A percentile compares a stretch with the other conserved stretches of the same genome.
Evolutionary conservation across 2,797 vertebrate genomes (phyloP).

Genomic region (Pteronotus mesoamericanus): DNA sequence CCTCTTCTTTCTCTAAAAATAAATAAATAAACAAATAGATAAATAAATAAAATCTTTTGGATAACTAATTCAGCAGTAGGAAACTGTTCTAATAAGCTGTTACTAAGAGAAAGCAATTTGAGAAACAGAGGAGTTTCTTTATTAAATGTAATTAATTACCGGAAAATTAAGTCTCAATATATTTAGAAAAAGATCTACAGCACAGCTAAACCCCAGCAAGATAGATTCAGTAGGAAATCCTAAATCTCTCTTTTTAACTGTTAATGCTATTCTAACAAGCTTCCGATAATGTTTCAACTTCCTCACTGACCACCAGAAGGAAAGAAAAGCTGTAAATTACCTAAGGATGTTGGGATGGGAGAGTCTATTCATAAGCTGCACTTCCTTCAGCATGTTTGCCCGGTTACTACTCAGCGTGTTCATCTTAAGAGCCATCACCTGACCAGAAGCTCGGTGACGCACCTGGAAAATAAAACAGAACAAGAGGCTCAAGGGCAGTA

Average conservation of each 20-base stretch:
- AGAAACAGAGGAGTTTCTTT: background rate
- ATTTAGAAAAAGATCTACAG: background rate
- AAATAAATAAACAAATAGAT: too few relatives aligned
- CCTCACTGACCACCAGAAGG: background rate
- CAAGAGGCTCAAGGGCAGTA: slow-evolving; percentile 7
- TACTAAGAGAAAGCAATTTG: slow-evolving; percentile 34
- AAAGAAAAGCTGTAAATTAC: slow-evolving; percentile 74
- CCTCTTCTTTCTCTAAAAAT: too few relatives aligned
- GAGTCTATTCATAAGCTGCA: slow-evolving; percentile 98
- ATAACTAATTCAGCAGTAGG: slow-evolving; percentile 25
- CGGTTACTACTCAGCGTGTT: slow-evolving; percentile 97
- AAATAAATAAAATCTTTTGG: background rate
- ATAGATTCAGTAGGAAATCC: background rate
- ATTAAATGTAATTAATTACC: slow-evolving; percentile 49
- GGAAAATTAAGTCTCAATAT: slow-evolving; percentile 41
- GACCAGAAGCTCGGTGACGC: slow-evolving; percentile 92
- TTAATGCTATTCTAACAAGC: background rate
- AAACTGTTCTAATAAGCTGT: slow-evolving; percentile 33
- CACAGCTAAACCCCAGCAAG: background rate
- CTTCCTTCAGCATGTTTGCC: slow-evolving; percentile 97
- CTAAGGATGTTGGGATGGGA: slow-evolving; percentile 94
- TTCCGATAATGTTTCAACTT: background rate
- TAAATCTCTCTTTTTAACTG: background rate
- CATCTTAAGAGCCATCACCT: slow-evolving; percentile 99
- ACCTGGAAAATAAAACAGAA: slow-evolving; percentile 84